Conservation (phyloP, 2,888 invertebrate species). For the Eristalis pertinax region DNA sequence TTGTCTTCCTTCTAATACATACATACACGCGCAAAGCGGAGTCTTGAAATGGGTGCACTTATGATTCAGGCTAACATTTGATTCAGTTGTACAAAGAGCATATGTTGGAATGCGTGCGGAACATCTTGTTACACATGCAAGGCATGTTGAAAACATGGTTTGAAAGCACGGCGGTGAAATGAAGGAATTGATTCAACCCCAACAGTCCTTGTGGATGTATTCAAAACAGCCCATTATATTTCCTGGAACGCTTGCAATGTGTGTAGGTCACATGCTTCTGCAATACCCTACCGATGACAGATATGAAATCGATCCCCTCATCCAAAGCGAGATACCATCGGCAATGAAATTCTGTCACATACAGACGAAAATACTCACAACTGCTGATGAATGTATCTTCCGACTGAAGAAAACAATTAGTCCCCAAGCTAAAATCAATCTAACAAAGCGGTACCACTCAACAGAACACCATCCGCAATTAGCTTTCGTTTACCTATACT, state of each 20-base stretch:
- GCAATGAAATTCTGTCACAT: neutral
- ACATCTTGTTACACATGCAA: neutral
- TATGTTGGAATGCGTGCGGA: neutral
- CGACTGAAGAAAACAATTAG: neutral
- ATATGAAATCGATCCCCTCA: too few relatives aligned
- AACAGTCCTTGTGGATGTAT: too few relatives aligned
- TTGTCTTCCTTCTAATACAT: neutral
- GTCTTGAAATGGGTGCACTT: neutral
- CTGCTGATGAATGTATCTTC: neutral
- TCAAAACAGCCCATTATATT: too few relatives aligned
- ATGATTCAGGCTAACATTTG: neutral
- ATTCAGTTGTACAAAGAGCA: neutral
- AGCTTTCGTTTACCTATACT: slow-evolving; percentile 16
- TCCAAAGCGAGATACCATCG: neutral
- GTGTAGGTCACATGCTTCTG: too few relatives aligned
- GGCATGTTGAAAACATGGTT: too few relatives aligned
- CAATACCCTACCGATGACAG: too few relatives aligned
- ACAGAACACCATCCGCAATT: slow-evolving; percentile 47
- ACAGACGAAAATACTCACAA: neutral
- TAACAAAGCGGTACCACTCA: slow-evolving; percentile 35
- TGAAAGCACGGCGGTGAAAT: too few relatives aligned
- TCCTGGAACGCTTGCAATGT: too few relatives aligned
- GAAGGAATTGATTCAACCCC: too few relatives aligned
- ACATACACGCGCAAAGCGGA: neutral
- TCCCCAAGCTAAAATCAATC: slow-evolving; percentile 10